These are phyloP conservation scores for Drosophila albomicans DNA, from an alignment of 1,140 invertebrate genomes.

Conservation along the genomic window DNA sequence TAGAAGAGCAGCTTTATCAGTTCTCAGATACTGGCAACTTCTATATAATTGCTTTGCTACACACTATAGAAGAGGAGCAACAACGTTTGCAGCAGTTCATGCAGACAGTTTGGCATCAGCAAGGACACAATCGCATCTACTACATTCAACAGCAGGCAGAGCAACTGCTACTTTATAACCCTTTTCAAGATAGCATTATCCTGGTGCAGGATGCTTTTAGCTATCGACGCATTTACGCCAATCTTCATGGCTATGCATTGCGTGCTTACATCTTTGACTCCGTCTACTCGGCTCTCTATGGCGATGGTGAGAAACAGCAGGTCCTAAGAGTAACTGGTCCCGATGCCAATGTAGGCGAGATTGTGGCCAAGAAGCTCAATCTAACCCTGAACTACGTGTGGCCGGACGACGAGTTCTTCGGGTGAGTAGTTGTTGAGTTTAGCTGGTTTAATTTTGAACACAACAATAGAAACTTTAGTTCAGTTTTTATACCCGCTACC, in stretches of 20 bases:
- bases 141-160: slow-evolving; percentile 40
- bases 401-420: slow-evolving; percentile 78
- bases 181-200: slow-evolving; percentile 41
- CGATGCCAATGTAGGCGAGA: slow-evolving; percentile 63
- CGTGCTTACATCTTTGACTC: slow-evolving; percentile 75
- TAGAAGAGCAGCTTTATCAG: background rate
- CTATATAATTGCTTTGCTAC: slow-evolving; percentile 44
- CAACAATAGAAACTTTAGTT: too few species aligned
- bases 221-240: slow-evolving; percentile 49
- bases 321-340: slow-evolving; percentile 55
- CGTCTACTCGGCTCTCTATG: slow-evolving; percentile 64
- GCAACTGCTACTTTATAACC: slow-evolving; percentile 65
- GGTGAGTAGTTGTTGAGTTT: slow-evolving; percentile 47
- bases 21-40: slow-evolving; percentile 44
- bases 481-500: too few species aligned
- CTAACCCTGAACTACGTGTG: slow-evolving; percentile 63
- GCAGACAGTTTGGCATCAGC: slow-evolving; percentile 44
- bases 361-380: slow-evolving; percentile 63
- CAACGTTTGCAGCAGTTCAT: slow-evolving; percentile 41
- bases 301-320: slow-evolving; percentile 42
- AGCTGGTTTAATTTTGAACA: too few species aligned
- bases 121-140: slow-evolving; percentile 65
- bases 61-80: background rate
- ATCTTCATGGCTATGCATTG: slow-evolving; percentile 74
- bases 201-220: slow-evolving; percentile 6